A percentile compares a stretch with the other conserved stretches of the same genome.
Conservation (phyloP, 2,888 invertebrate genomes). For the Eurytoma californica region DNA sequence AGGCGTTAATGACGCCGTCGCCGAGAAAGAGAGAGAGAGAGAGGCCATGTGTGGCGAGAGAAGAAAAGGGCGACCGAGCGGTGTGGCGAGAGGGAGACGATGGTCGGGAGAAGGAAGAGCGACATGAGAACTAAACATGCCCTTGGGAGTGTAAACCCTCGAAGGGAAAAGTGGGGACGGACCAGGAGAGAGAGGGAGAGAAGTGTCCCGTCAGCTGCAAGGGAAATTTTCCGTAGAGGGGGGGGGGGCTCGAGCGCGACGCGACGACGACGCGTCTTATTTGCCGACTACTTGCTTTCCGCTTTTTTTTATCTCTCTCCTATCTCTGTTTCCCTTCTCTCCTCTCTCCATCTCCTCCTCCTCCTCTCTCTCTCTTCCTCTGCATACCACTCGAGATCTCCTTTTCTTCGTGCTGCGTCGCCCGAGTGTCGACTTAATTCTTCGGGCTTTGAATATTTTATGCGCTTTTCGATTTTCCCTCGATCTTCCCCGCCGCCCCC, state of each 20-base stretch:
- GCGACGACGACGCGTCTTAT: conserved; percentile 42
- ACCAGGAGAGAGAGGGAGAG: conserved; percentile 13
- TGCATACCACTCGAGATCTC: conserved; percentile 12
- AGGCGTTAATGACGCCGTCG: conserved; percentile 37
- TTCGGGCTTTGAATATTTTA: conserved; percentile 53
- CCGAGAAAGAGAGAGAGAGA: not conserved
- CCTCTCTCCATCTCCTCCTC: conserved; percentile 6
- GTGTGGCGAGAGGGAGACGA: not conserved
- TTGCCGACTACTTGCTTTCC: conserved; percentile 49
- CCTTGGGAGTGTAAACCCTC: conserved; percentile 41
- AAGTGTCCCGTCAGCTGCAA: conserved; percentile 44
- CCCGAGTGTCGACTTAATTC: conserved; percentile 54
- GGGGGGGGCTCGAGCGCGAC: not conserved
- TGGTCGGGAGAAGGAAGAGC: not conserved
- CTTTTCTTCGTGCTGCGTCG: conserved; percentile 19
- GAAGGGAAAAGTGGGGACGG: conserved; percentile 1
- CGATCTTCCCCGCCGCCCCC: not conserved
- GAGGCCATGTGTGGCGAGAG: not conserved
- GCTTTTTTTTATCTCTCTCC: conserved; percentile 33
- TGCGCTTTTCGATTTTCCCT: conserved; percentile 56
- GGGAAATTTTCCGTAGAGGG: conserved; percentile 32
- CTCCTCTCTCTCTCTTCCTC: not conserved
- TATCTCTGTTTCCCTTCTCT: not conserved
- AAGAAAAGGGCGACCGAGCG: not conserved
- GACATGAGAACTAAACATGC: conserved; percentile 46